phyloP scores from a whole-genome alignment of 2,888 invertebrate genomes.

The Tenthredo scrophulariae region DNA sequence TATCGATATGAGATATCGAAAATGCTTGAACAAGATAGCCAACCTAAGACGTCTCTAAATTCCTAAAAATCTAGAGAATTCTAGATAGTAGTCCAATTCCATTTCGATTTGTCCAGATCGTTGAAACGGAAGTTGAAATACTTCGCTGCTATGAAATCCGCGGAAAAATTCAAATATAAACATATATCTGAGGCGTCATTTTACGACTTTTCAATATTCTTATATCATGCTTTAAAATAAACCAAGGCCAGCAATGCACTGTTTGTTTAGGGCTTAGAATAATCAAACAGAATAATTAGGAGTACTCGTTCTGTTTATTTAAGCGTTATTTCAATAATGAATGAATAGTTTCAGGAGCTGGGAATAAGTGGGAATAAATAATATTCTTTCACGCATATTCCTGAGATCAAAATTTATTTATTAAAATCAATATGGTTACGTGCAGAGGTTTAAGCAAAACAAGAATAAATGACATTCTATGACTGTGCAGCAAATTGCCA shows the following conservation, averaged over 20 bases:
- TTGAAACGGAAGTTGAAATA: background rate
- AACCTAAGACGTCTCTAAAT: background rate
- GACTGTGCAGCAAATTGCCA: background rate
- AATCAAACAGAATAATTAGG: background rate
- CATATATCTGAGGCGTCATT: background rate
- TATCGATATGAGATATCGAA: constrained; percentile 35
- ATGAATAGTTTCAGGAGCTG: background rate
- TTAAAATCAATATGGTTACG: background rate
- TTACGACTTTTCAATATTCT: background rate
- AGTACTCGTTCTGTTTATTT: background rate
- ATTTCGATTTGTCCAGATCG: background rate
- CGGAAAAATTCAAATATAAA: background rate
- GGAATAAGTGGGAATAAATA: background rate
- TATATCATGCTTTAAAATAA: background rate
- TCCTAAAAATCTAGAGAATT: background rate
- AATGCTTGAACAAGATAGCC: background rate
- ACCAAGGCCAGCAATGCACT: background rate
- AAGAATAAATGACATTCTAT: background rate
- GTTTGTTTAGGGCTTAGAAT: background rate
- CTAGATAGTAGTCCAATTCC: background rate
- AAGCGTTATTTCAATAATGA: background rate
- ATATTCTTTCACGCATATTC: background rate
- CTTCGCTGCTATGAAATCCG: background rate
- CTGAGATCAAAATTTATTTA: constrained; percentile 9
- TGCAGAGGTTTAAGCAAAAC: background rate